These are phyloP conservation scores for Centruroides vittatus DNA, from an alignment of 1,140 invertebrate species.

Conservation along the genomic window DNA sequence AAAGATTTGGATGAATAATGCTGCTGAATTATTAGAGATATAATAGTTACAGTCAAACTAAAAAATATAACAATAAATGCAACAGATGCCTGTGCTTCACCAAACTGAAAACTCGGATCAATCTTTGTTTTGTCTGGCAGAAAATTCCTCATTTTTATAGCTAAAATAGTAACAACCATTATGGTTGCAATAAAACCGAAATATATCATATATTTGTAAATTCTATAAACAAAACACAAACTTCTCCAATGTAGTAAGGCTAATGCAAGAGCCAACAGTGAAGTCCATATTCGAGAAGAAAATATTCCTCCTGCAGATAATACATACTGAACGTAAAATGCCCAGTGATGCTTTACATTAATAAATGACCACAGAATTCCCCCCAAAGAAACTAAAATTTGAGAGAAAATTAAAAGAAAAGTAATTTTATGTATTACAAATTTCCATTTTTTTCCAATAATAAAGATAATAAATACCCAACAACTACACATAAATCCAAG, in stretches of 20 bases:
- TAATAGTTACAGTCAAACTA: constrained; percentile 46
- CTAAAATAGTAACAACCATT: too few relatives aligned
- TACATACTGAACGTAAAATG: constrained; percentile 51
- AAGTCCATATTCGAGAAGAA: constrained; percentile 65
- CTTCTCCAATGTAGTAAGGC: constrained; percentile 67
- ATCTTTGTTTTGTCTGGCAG: neutral
- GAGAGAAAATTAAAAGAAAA: constrained; percentile 56
- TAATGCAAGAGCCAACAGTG: constrained; percentile 58
- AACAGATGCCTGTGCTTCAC: constrained; percentile 49
- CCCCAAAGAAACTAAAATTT: constrained; percentile 46
- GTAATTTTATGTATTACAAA: constrained; percentile 70
- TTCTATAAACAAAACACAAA: constrained; percentile 51
- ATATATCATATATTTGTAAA: constrained; percentile 6
- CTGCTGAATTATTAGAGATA: constrained; percentile 58
- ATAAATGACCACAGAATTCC: constrained; percentile 50
- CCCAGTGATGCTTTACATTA: constrained; percentile 31
- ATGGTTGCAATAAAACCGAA: constrained; percentile 1
- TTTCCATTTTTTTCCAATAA: constrained; percentile 56
- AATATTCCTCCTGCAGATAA: constrained; percentile 57
- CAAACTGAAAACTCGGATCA: constrained; percentile 69
- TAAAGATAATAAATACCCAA: constrained; percentile 63
- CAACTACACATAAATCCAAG: constrained; percentile 52
- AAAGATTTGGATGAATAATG: too few relatives aligned
- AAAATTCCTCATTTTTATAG: too few relatives aligned
- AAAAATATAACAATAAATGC: constrained; percentile 46